Base-by-base conservation (phyloP, 2,888 invertebrate species). In the Acanthopleura granulata region DNA sequence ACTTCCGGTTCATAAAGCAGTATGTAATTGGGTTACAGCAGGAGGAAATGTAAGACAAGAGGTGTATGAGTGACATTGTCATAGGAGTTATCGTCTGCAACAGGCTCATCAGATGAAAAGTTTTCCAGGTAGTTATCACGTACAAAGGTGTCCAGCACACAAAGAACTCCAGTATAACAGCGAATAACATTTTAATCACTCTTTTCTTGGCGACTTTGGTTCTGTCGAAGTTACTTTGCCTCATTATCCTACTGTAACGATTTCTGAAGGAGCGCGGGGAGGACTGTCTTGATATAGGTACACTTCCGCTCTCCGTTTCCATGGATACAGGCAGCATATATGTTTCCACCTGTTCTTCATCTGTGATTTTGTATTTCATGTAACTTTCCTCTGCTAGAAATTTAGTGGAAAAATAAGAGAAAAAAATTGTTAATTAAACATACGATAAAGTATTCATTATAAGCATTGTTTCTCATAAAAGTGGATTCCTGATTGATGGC, bases 81-180 rank as follows among this genome's bases (percentile, higher is more conserved):
- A 84, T 78, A 0, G 85, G 84, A 0, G 86, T 83, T 12, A 88
- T 80, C 69, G 80, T 76, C 6, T 73, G 57, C n/a, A 82, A 76
- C n/a, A 95, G 92, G 76, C 93, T 92, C 27, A 93, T 92, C 0
- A 95, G 95, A 83, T 94, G 93, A 89, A 95, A 95, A 18, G 95
- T 92, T 82, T 94, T 94, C 92, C 93, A 92, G 0, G 95, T 95
- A 90, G 95, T 95, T 80, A 96, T 92, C 14, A 94, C 93, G 85
- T 95, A 95, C 0, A 96, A 90, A 0, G 97, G 97, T 0, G 96
- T 94, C 96, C 97, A 97, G 89, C 96, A 97, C 18, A 96, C 93
- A 91, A 97, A 97, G 90, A 97, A 97, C 87, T 96, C 96, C 72
- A 95, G 91, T 14, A 97, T 96, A 18, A 97, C 94, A 9, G 96